Conservation (phyloP, 2,888 invertebrate genomes). For the Drosophila melanocephala region DNA sequence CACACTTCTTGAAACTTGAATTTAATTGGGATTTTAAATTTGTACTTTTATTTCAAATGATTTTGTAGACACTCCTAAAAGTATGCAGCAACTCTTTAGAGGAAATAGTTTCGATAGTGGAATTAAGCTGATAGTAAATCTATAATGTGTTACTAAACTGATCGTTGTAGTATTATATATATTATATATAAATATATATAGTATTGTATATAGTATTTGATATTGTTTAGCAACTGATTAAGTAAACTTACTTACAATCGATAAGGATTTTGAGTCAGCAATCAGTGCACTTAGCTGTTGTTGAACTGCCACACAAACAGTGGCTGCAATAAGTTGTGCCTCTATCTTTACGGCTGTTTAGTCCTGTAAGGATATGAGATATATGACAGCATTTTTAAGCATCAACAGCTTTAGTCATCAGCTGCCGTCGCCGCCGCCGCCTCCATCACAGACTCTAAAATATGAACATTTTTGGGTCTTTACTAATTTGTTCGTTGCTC, state of each 20-base stretch:
- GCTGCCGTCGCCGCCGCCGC: not conserved
- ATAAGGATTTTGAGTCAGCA: not conserved
- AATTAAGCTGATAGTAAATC: not conserved
- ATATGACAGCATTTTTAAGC: not conserved
- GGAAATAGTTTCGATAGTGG: no score
- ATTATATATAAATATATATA: not conserved
- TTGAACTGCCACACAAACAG: not conserved
- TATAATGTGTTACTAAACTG: not conserved
- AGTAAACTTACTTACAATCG: not conserved
- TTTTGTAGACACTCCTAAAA: not conserved
- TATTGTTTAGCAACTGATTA: not conserved
- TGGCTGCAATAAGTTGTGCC: not conserved
- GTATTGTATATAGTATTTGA: not conserved
- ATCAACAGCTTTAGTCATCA: constrained; percentile 4
- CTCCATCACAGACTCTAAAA: not conserved
- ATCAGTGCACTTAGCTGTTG: constrained; percentile 10
- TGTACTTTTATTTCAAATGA: not conserved
- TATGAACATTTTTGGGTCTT: constrained; percentile 26
- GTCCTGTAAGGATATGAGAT: not conserved
- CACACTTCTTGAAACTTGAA: not conserved
- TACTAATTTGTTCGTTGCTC: constrained; percentile 58
- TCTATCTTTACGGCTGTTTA: not conserved
- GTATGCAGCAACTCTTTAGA: not conserved
- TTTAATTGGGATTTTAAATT: not conserved
- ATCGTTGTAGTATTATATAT: not conserved